A percentile compares a stretch with the other conserved stretches of the same genome.
These are phyloP conservation scores for Podarcis muralis DNA, from an alignment of 2,113 vertebrate genomes.

Conservation along the genomic window DNA sequence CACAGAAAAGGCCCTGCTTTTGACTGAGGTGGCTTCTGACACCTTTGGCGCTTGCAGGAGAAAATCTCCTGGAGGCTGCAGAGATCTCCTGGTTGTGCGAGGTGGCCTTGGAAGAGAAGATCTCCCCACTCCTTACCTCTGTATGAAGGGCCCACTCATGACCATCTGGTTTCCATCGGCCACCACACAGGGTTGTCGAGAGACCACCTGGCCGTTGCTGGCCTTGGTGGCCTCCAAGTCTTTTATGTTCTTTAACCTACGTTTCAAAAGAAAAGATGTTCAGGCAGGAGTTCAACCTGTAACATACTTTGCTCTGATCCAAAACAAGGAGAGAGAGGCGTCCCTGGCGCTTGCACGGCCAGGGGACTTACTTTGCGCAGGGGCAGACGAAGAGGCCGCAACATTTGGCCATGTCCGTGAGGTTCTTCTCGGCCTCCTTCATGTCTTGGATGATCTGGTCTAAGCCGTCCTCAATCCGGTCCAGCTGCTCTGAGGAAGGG, in stretches of 20 bases:
- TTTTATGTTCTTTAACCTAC: slow-evolving; percentile 79
- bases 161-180: slow-evolving; percentile 81
- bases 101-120: too few species aligned
- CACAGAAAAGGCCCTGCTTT: too few species aligned
- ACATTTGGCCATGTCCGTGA: slow-evolving; percentile 82
- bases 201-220: slow-evolving; percentile 77
- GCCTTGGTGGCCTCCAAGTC: slow-evolving; percentile 76
- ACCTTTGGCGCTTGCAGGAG: too few species aligned
- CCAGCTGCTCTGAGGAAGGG: slow-evolving; percentile 78
- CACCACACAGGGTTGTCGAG: slow-evolving; percentile 79
- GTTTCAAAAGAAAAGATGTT: neutral
- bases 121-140: slow-evolving; percentile 65
- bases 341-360: too few species aligned
- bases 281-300: neutral
- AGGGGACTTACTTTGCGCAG: slow-evolving; percentile 79
- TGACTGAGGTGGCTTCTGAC: too few species aligned
- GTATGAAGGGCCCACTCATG: slow-evolving; percentile 83
- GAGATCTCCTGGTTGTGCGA: too few species aligned
- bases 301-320: too few species aligned
- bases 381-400: slow-evolving; percentile 79
- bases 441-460: slow-evolving; percentile 86
- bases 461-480: slow-evolving; percentile 81
- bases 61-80: too few species aligned
- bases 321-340: neutral
- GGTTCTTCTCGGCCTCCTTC: slow-evolving; percentile 86